A percentile compares a stretch with the other conserved stretches of the same genome.
These are phyloP conservation scores for Lepus europaeus DNA, from an alignment of 2,113 vertebrate species.

Conservation along the genomic window DNA sequence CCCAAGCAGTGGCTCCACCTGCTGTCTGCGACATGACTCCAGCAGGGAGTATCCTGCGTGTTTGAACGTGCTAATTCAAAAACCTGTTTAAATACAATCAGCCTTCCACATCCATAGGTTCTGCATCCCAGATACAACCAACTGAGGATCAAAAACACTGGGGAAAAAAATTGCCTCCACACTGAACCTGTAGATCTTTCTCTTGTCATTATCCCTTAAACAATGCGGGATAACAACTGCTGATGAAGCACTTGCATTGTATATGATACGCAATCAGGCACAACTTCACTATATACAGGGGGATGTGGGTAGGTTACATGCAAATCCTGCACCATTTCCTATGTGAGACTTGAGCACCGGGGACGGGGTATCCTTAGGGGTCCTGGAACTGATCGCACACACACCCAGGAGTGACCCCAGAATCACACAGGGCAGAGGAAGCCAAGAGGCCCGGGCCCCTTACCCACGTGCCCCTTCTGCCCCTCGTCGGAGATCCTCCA, in stretches of 20 bases:
- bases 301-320: neutral
- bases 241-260: too few relatives aligned
- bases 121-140: neutral
- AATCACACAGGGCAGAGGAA: neutral
- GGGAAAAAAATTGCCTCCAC: neutral
- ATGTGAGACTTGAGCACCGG: neutral
- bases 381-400: neutral
- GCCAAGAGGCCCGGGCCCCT: constrained; percentile 47
- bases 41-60: neutral
- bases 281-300: neutral
- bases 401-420: too few relatives aligned
- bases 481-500: constrained; percentile 91
- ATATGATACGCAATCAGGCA: neutral
- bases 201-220: neutral
- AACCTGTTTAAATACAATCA: neutral
- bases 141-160: neutral
- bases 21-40: neutral
- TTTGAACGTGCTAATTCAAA: neutral
- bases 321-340: neutral
- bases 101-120: neutral
- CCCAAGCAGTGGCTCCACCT: too few relatives aligned
- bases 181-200: neutral
- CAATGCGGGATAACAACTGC: neutral
- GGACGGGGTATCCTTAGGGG: neutral
- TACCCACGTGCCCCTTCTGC: constrained; percentile 91